phyloP scores from a whole-genome alignment of 2,797 vertebrate genomes.

The Triplophysa bombifrons region DNA sequence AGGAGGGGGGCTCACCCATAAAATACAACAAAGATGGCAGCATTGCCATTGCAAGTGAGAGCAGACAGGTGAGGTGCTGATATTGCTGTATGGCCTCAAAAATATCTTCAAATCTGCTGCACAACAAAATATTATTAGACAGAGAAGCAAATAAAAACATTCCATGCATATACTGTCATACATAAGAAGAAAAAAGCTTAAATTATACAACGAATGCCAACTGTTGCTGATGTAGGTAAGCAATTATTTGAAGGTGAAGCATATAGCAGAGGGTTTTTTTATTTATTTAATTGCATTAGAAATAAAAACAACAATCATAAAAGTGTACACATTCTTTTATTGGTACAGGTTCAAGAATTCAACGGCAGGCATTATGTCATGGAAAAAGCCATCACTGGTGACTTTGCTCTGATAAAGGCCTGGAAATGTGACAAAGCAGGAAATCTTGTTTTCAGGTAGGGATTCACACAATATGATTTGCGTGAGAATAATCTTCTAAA shows the following conservation, averaged over 20 bases:
- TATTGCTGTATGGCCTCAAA: background rate
- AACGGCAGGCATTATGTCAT: conserved; percentile 80
- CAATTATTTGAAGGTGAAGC: too few relatives aligned
- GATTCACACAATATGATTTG: background rate
- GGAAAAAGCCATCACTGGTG: conserved; percentile 83
- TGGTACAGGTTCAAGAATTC: conserved; percentile 79
- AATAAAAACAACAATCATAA: background rate
- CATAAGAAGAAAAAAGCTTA: too few relatives aligned
- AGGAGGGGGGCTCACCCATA: conserved; percentile 93
- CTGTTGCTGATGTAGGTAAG: background rate
- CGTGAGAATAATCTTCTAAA: background rate
- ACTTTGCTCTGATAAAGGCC: conserved; percentile 85
- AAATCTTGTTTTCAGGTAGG: conserved; percentile 84
- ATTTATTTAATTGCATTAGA: too few relatives aligned
- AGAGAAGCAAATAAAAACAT: background rate
- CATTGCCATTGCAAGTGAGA: conserved; percentile 86
- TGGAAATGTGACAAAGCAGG: conserved; percentile 86
- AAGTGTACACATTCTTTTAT: background rate
- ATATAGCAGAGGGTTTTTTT: too few relatives aligned
- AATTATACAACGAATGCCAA: background rate
- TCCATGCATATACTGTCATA: background rate
- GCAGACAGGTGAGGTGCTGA: conserved; percentile 82
- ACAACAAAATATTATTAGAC: background rate
- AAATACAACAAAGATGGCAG: conserved; percentile 93
- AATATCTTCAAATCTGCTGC: background rate